Base-by-base conservation (phyloP, 2,888 invertebrate genomes). In the Mesochorus sp. region DNA sequence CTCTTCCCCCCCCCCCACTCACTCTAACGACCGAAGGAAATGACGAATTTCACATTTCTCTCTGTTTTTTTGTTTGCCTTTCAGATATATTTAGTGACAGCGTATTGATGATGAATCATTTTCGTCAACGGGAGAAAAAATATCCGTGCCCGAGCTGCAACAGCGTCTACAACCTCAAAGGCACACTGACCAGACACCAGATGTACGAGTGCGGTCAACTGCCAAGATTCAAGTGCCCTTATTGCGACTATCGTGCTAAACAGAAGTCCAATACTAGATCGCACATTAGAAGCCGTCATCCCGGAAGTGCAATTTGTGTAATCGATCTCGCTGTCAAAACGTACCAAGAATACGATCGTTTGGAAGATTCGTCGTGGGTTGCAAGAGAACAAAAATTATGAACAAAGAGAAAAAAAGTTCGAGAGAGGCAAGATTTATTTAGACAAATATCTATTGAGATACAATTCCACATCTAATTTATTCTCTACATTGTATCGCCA, bases 191-290 rank as follows among this genome's bases (percentile, higher is more conserved):
- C 67, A 88, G 87, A 49, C 91, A 91, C 74, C 84, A 88, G 44
- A 87, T 87, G 73, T 88, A 88, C 82, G 91, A 91, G 77, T 91
- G 91, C 71, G 90, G 90, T 5, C 90, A 90, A 81, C 83, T 82
- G 1, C 89, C 91, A 8, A 84, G 91, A 71, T 91, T 91, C 78
- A 87, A 86, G 73, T 91, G 92, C 76, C 89, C 90, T 21, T 87
- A 89, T 55, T 91, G 91, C 78, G 80, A 82, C 5, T 88, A 81
- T 76, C 81, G 78, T n/a, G 66, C 78, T 8, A 80, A 76, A 70
- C 78, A 80, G 62, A 74, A 72, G 10, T 93, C 94, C 91, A 95
- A 95, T 91, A 95, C 95, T 85, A 94, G 94, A 88, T 94, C 94
- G 85, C 95, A 95, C 90, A 93, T 95, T 85, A 93, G 93, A 87